Evolutionary conservation across 2,888 invertebrate species (phyloP).

Genomic region (Dryococelus australis): DNA sequence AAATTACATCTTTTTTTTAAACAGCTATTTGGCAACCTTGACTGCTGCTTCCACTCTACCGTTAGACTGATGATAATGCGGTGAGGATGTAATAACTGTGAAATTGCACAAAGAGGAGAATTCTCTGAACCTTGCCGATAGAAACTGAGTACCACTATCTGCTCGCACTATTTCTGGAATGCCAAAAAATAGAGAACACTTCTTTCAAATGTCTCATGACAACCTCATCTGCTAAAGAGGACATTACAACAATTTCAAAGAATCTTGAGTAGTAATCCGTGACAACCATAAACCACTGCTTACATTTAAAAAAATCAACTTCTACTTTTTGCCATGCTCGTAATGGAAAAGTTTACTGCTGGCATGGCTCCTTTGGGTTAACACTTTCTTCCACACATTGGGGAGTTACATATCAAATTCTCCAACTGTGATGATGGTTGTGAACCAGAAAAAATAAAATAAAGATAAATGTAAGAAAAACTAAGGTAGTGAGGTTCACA

Average conservation of each 20-base stretch:
- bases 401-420: not conserved
- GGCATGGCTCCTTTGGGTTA: not conserved
- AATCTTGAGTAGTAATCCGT: not conserved
- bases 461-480: too few relatives aligned
- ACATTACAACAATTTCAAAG: not conserved
- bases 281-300: not conserved
- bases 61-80: not conserved
- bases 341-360: not conserved
- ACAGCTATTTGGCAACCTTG: not conserved
- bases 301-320: not conserved
- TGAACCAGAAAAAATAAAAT: too few relatives aligned
- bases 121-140: not conserved
- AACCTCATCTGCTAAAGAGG: not conserved
- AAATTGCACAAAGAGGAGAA: too few relatives aligned
- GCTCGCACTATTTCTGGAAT: not conserved
- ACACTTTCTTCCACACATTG: not conserved
- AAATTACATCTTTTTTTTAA: not conserved
- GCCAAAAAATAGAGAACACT: not conserved
- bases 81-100: not conserved
- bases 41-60: not conserved
- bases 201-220: not conserved
- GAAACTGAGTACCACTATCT: not conserved
- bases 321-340: not conserved
- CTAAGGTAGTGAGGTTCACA: too few relatives aligned
- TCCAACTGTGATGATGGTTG: not conserved